Conservation (phyloP, 2,888 invertebrate species). For the Xestia rhomboidea region DNA sequence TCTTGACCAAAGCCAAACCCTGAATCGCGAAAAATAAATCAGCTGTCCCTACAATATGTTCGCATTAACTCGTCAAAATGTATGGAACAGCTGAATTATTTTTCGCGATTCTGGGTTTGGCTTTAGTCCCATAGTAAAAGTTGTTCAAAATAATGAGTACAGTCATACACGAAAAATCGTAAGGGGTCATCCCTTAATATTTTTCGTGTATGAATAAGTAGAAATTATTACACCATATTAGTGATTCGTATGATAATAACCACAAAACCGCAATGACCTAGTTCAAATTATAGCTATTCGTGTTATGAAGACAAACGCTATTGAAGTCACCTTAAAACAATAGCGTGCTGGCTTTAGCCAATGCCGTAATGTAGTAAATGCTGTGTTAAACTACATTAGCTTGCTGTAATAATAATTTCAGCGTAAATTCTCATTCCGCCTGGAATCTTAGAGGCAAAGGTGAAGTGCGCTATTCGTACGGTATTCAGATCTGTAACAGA, state of each 20-base stretch:
- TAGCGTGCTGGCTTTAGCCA: neutral
- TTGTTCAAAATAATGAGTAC: too few species aligned
- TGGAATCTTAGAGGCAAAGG: conserved; percentile 16
- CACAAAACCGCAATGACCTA: neutral
- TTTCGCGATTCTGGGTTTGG: too few species aligned
- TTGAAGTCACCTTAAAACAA: conserved; percentile 15
- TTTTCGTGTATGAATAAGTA: too few species aligned
- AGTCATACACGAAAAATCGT: too few species aligned
- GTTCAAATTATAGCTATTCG: conserved; percentile 17
- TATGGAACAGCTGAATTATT: too few species aligned
- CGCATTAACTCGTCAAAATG: too few species aligned
- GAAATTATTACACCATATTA: neutral
- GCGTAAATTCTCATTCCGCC: conserved; percentile 26
- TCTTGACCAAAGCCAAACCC: too few species aligned
- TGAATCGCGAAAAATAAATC: too few species aligned
- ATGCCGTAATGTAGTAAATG: neutral
- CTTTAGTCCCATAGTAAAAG: too few species aligned
- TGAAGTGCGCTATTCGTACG: conserved; percentile 13
- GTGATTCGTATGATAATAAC: neutral
- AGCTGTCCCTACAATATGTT: too few species aligned
- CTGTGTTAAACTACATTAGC: conserved; percentile 11
- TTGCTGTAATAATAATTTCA: conserved; percentile 19
- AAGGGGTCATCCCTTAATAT: too few species aligned
- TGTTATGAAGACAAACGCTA: conserved; percentile 1
- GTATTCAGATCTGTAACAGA: conserved; percentile 27